Base-by-base conservation (phyloP, 2,797 vertebrate species). In the Atherinosoma microstoma region DNA sequence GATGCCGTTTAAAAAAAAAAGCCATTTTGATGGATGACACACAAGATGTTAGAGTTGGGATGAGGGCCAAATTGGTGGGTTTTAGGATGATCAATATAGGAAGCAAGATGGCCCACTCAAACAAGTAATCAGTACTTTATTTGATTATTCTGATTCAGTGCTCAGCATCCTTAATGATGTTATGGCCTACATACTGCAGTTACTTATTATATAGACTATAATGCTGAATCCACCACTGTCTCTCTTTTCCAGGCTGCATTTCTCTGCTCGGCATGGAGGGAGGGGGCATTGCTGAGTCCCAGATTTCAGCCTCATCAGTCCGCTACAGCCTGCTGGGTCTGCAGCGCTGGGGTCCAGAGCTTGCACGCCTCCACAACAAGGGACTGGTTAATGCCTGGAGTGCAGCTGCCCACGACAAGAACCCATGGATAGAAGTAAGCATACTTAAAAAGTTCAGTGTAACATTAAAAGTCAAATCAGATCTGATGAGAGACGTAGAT, bases 311-410 rank as follows among this genome's bases (percentile, higher is more conserved):
- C 16, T 99, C 98, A 0, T 99, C 98, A 0, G 89, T 97, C 57
- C 88, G 97, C 61, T 92, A 97, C 0, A 95, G 94, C 67, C 93
- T 99, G 79, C 85, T 99, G 73, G 96, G 97, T 6, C 69, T 99
- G 82, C 98, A 99, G 92, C 97, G 97, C 77, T 99, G 98, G 98
- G 97, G 94, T 0, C 95, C 97, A 0, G 97, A 98, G 85, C 93
- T 98, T 0, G 95, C 96, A 10, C 96, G 98, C 30, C 96, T 99
- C 74, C 93, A 98, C 92, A 95, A 94, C 89, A 95, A 95, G 0
- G 98, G 97, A 32, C 93, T 99, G 0, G 98, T 98, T 56, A 99
- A 99, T 0, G 98, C 98, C n/a, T 99, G 98, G 98, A 98, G 96
- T 1, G 89, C 98, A 15, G 96, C 96, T 20, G 90, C 95, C 67